Conservation (phyloP, 2,888 invertebrate genomes). For the Epistrophella euchroma region DNA sequence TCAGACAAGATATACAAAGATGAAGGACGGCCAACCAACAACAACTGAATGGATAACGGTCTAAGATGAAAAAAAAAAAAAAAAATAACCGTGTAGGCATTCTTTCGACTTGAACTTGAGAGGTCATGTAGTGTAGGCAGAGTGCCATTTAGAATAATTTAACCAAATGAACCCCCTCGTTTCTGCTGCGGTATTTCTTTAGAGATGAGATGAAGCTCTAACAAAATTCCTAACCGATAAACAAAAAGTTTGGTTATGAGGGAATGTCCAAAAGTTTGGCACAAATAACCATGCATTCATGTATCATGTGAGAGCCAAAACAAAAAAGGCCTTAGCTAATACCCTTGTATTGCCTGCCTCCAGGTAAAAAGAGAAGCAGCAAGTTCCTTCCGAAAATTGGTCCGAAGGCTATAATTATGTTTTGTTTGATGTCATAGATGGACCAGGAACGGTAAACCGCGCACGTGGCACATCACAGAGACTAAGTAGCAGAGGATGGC, state of each 20-base stretch:
- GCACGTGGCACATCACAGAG: slow-evolving; percentile 32
- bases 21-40: background rate
- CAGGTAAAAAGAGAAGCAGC: background rate
- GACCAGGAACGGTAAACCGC: slow-evolving; percentile 19
- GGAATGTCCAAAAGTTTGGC: slow-evolving; percentile 48
- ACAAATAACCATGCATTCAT: background rate
- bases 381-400: background rate
- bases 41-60: background rate
- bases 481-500: slow-evolving; percentile 1
- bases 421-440: slow-evolving; percentile 59
- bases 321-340: background rate
- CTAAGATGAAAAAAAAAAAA: background rate
- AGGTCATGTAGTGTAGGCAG: slow-evolving; percentile 7
- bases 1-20: slow-evolving; percentile 8
- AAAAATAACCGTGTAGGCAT: slow-evolving; percentile 19
- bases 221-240: slow-evolving; percentile 14
- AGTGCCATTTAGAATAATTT: slow-evolving; percentile 25
- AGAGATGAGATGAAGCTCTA: background rate
- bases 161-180: slow-evolving; percentile 11
- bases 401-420: slow-evolving; percentile 24
- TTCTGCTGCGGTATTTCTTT: slow-evolving; percentile 35
- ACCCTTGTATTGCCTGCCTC: slow-evolving; percentile 2
- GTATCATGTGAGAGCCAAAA: slow-evolving; percentile 1
- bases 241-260: slow-evolving; percentile 37
- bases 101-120: slow-evolving; percentile 69